Conservation (phyloP, 2,888 invertebrate species). For the Lagria hirta region DNA sequence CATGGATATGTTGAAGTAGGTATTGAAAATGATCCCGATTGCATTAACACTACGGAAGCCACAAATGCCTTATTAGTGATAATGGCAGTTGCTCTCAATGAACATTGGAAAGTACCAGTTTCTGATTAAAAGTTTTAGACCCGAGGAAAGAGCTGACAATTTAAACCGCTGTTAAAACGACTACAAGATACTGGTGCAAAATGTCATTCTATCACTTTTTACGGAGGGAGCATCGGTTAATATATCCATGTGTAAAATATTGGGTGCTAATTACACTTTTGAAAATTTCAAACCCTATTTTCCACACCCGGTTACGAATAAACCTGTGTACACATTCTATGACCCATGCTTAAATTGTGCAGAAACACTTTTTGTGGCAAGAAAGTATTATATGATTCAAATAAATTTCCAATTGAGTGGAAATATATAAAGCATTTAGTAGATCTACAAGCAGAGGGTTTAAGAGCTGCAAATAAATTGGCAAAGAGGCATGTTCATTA, state of each 20-base stretch:
- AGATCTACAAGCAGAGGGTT: conserved; percentile 2
- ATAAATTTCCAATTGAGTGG: conserved; percentile 1
- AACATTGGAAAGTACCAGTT: conserved; percentile 32
- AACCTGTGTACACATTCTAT: conserved; percentile 8
- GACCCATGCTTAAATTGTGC: conserved; percentile 15
- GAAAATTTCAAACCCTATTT: conserved; percentile 13
- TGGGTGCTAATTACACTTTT: conserved; percentile 2
- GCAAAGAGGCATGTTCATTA: conserved; percentile 18
- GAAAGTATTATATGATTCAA: background rate
- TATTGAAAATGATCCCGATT: background rate
- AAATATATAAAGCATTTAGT: conserved; percentile 1
- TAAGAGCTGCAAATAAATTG: conserved; percentile 11
- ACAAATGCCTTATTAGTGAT: conserved; percentile 28
- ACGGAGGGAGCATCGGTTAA: conserved; percentile 18
- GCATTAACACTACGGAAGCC: conserved; percentile 5
- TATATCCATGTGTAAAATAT: conserved; percentile 8
- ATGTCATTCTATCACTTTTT: conserved; percentile 20
- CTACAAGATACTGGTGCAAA: conserved; percentile 9
- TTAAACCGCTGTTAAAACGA: conserved; percentile 14
- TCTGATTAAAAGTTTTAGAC: conserved; percentile 28
- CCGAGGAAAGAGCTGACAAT: conserved; percentile 24
- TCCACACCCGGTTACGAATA: conserved; percentile 1
- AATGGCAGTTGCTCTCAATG: conserved; percentile 29
- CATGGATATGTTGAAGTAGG: background rate
- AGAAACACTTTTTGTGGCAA: conserved; percentile 4